Conservation (phyloP, 1,140 invertebrate species). For the Procambarus virginalis region DNA sequence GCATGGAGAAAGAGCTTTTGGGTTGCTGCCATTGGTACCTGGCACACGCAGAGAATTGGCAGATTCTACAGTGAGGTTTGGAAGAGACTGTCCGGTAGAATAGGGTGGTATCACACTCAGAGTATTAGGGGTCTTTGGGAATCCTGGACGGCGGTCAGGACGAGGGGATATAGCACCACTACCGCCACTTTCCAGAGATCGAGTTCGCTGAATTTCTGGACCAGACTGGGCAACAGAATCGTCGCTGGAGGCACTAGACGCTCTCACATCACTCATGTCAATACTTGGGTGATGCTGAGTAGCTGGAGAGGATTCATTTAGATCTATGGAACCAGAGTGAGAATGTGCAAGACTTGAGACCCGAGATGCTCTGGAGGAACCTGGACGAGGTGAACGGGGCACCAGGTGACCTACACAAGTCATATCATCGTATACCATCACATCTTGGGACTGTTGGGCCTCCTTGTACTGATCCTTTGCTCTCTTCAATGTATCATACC, state of each 20-base stretch:
- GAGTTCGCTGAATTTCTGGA: conserved; percentile 56
- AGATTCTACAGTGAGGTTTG: conserved; percentile 80
- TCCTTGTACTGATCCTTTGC: conserved; percentile 69
- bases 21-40: conserved; percentile 42
- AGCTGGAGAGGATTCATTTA: conserved; percentile 71
- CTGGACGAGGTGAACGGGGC: conserved; percentile 61
- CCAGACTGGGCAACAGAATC: conserved; percentile 59
- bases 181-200: conserved; percentile 58
- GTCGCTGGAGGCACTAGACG: conserved; percentile 68
- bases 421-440: conserved; percentile 73
- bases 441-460: conserved; percentile 70
- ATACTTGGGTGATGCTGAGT: conserved; percentile 66
- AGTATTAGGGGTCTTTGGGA: conserved; percentile 71
- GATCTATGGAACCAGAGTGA: conserved; percentile 73
- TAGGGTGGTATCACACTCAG: conserved; percentile 71
- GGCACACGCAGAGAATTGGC: conserved; percentile 74
- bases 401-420: conserved; percentile 63
- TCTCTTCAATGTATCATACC: conserved; percentile 74
- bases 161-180: conserved; percentile 41
- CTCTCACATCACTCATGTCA: conserved; percentile 67
- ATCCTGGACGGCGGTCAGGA: conserved; percentile 70
- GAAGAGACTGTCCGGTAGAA: conserved; percentile 82
- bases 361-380: conserved; percentile 72
- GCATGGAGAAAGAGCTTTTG: conserved; percentile 50
- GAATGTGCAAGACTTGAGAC: conserved; percentile 73